Evolutionary conservation across 2,888 invertebrate species (phyloP).

Genomic region (Brachyptera risi): DNA sequence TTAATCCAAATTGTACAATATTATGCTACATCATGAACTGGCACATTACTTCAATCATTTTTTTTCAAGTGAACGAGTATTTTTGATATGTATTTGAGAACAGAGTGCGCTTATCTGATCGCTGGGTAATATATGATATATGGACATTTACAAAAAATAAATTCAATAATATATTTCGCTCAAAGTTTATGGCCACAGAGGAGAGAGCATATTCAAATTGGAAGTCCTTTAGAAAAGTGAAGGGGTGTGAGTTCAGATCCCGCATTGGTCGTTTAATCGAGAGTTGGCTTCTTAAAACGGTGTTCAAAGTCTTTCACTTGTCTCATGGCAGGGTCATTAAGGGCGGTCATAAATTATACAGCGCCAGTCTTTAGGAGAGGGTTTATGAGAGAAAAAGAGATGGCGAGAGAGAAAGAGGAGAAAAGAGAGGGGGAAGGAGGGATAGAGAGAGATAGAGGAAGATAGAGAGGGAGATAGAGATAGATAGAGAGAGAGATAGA

Average conservation of each 20-base stretch:
- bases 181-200: not conserved
- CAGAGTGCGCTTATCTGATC: too few relatives aligned
- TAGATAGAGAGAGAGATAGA: not conserved
- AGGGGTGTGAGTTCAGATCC: constrained; percentile 14
- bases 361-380: not conserved
- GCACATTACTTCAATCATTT: too few relatives aligned
- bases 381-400: not conserved
- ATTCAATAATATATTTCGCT: too few relatives aligned
- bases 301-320: constrained; percentile 11
- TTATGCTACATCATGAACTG: too few relatives aligned
- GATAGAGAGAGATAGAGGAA: not conserved
- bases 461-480: not conserved
- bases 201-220: constrained; percentile 9
- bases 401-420: not conserved
- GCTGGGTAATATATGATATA: too few relatives aligned
- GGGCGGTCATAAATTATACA: constrained; percentile 14
- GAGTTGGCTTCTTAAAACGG: constrained; percentile 18
- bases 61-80: too few relatives aligned
- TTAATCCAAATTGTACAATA: too few relatives aligned
- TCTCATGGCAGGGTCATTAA: constrained; percentile 16
- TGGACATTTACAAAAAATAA: too few relatives aligned
- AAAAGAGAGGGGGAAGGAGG: not conserved
- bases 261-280: constrained; percentile 13
- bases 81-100: too few relatives aligned
- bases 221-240: constrained; percentile 1